Evolutionary conservation across 2,888 invertebrate species (phyloP).

Genomic region (Plebejus argus): DNA sequence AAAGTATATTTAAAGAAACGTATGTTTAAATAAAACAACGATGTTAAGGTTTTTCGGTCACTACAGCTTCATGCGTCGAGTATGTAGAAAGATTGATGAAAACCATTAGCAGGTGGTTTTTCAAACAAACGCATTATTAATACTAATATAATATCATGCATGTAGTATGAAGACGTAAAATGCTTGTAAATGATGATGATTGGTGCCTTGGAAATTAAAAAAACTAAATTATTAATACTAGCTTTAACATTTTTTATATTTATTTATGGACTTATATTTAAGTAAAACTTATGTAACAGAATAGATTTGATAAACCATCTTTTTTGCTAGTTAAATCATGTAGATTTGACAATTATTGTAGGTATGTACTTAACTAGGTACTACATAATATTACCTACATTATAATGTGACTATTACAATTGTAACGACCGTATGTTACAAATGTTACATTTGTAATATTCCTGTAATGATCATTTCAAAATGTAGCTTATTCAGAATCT

Average conservation of each 20-base stretch:
- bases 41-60: too few species aligned
- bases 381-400: neutral
- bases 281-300: neutral
- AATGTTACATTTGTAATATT: neutral
- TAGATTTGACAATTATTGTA: neutral
- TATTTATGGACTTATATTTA: slow-evolving; percentile 19
- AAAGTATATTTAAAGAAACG: neutral
- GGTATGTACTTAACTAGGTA: neutral
- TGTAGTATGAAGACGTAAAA: neutral
- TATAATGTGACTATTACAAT: neutral
- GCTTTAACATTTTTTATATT: neutral
- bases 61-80: neutral
- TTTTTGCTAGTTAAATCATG: neutral
- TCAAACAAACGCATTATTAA: neutral
- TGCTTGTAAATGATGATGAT: neutral
- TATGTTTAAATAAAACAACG: neutral
- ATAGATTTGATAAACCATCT: neutral
- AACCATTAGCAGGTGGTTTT: neutral
- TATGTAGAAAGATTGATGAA: neutral
- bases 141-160: neutral
- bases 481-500: neutral
- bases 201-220: neutral
- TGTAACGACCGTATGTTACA: neutral
- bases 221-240: slow-evolving; percentile 19
- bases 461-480: neutral